phyloP scores from a whole-genome alignment of 2,797 vertebrate genomes.

The Ptychobarbus kaznakovi region DNA sequence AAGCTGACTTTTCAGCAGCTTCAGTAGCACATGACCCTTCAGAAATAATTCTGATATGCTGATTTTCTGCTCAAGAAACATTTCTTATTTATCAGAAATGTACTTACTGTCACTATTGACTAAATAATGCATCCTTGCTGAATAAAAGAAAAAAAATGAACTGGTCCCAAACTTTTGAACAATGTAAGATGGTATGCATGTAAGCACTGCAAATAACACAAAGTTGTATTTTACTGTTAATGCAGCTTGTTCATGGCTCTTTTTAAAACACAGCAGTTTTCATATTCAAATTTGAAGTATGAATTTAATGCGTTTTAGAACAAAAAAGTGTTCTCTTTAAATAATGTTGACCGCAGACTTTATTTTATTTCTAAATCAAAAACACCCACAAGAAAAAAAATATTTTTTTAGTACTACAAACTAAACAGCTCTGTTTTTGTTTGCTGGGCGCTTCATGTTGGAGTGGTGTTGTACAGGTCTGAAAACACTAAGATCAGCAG shows the following conservation, averaged over 20 bases:
- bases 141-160: too few relatives aligned
- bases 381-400: not conserved
- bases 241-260: not conserved
- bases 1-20: not conserved
- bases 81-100: not conserved
- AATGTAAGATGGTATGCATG: too few relatives aligned
- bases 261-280: not conserved
- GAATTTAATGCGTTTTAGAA: not conserved
- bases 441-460: not conserved
- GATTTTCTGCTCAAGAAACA: not conserved
- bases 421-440: not conserved
- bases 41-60: not conserved
- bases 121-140: too few relatives aligned
- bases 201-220: too few relatives aligned
- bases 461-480: not conserved
- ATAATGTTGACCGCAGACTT: not conserved
- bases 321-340: not conserved
- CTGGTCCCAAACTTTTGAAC: not conserved
- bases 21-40: not conserved
- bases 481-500: constrained; percentile 5
- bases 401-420: not conserved
- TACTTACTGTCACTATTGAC: too few relatives aligned
- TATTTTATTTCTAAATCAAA: not conserved
- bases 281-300: not conserved
- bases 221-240: not conserved